Evolutionary conservation across 2,888 invertebrate genomes (phyloP), one percentile per base, ranked within the genome.

Genomic region (Lepetodrilus schrolli): DNA sequence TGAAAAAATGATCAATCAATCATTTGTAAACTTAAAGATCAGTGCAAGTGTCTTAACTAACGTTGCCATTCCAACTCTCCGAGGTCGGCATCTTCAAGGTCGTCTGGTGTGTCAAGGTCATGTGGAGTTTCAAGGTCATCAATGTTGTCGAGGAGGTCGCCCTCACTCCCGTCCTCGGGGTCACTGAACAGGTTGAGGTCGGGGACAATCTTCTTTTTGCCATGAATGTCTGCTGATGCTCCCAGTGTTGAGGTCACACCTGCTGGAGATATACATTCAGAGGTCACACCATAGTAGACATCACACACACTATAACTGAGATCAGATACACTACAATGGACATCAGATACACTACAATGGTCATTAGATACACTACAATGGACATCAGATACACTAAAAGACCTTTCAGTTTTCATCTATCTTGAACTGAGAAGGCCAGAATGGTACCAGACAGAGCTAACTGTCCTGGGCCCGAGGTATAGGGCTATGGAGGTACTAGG

Each of bases 11-110:
- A n/a, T n/a, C 38, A 37, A 37, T 37, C 38, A 37, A 37, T 37
- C 7, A 7, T 37, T 37, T 7, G 38, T 37, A 37, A 70, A 26
- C n/a, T n/a, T n/a, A 36, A 48, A n/a, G n/a, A 43, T 20, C 17
- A 34, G n/a, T 36, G 23, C 13, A n/a, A n/a, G n/a, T n/a, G n/a
- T n/a, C n/a, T n/a, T n/a, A n/a, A 74, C 84, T 69, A 78, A 87
- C 87, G 84, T 80, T 87, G 86, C 86, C 84, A 86, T 51, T 86
- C 86, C 34, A 86, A 72, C 66, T 86, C 86, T 10, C 81, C 84
- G 8, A 73, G 68, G 17, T 78, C 80, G 38, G 74, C 78, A 21
- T 81, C 80, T 38, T 82, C 82, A 66, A 82, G 74, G 58, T 82
- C 83, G 73, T 80, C 80, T n/a, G 80, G 80, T 13, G 82, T 82